Evolutionary conservation across 2,113 vertebrate species (phyloP), one percentile per base, ranked within the genome.

Genomic region (Elaphurus davidianus): DNA sequence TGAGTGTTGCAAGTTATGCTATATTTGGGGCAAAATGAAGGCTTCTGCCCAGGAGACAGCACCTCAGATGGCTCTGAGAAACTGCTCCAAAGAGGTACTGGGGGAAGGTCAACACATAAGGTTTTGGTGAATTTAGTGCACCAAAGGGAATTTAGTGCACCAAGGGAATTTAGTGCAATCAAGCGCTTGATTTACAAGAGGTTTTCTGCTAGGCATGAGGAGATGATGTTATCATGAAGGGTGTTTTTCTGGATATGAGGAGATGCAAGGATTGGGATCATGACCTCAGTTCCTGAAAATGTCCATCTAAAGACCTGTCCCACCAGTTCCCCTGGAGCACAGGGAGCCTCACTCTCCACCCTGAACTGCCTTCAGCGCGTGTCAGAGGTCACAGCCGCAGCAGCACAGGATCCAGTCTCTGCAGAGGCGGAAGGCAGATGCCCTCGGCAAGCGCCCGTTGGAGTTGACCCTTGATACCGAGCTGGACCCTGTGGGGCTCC

Each of bases 381-480:
- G 67, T 71, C n/a, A 0, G 23, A 40, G 67, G 19, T 40, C n/a
- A 23, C n/a, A 40, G 67, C 67, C 67, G 12, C 67, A 71, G 67
- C n/a, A 71, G n/a, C 19, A 40, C 0, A 10, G 67, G n/a, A 23
- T 23, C n/a, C 67, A 74, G 19, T 23, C 67, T 74, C 67, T 40
- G 19, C 67, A 40, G 19, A 40, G 5, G n/a, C 67, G 23, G n/a
- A 12, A 40, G n/a, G 67, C 67, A 40, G 67, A 23, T 12, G n/a
- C 67, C 67, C 19, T 23, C 0, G 0, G 19, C n/a, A 74, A 74
- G 67, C 5, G 5, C n/a, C 5, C 11, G 1, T 6, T 71, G n/a
- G n/a, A 40, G 19, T 6, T 6, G 67, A 71, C n/a, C 5, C n/a
- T 36, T 40, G 67, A 79, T 30, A 19, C 15, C 45, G 16, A 79